Conservation (phyloP, 1,140 invertebrate genomes). For the Dendrolimus punctatus region DNA sequence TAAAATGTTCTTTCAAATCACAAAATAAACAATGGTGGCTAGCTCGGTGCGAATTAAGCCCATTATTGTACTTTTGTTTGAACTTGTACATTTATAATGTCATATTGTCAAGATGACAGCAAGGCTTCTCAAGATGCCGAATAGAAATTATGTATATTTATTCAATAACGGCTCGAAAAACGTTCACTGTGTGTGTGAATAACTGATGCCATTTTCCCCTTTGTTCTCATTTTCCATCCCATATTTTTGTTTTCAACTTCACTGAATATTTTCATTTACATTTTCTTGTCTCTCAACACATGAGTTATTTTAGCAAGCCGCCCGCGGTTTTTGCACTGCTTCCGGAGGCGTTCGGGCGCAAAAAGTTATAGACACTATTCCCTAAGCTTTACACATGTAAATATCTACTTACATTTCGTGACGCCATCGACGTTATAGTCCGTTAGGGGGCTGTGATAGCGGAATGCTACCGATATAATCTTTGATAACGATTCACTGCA, state of each 20-base stretch:
- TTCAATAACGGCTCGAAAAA: constrained; percentile 57
- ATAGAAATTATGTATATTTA: constrained; percentile 62
- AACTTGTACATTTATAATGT: too few species aligned
- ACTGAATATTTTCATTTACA: constrained; percentile 51
- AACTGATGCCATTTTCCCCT: constrained; percentile 45
- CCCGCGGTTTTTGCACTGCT: constrained; percentile 22
- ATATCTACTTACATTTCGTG: background rate
- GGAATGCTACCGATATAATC: too few species aligned
- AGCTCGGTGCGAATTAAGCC: too few species aligned
- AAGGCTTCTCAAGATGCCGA: constrained; percentile 35
- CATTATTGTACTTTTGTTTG: too few species aligned
- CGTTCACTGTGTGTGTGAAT: constrained; percentile 38
- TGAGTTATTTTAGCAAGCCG: constrained; percentile 32
- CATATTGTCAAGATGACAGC: background rate
- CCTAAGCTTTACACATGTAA: constrained; percentile 5
- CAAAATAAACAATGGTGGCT: too few species aligned
- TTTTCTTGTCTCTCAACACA: constrained; percentile 48
- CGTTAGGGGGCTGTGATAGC: too few species aligned
- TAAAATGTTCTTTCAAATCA: too few species aligned
- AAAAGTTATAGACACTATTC: constrained; percentile 19
- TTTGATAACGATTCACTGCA: too few species aligned
- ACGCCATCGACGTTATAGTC: background rate
- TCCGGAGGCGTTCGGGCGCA: constrained; percentile 18
- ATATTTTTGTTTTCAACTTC: constrained; percentile 58
- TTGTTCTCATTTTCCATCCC: constrained; percentile 46